Percentiles rank a stretch among this genome's conserved stretches.
Evolutionary conservation across 2,113 vertebrate genomes (phyloP).

Genomic region (Pseudorectes ferrugineus): DNA sequence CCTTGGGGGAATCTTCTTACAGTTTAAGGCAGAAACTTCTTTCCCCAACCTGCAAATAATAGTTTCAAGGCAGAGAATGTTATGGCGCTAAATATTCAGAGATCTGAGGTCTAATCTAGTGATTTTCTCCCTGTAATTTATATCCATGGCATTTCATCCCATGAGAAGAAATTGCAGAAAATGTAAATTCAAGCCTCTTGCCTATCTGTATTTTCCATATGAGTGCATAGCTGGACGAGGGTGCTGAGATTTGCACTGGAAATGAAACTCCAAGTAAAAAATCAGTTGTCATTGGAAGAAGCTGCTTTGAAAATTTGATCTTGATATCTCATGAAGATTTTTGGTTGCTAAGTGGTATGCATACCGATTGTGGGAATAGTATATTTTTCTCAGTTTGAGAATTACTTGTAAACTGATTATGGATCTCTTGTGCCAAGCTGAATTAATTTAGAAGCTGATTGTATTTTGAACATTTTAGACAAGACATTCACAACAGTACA

Average conservation of each 20-base stretch:
- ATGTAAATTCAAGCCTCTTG: neutral
- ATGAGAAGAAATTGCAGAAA: neutral
- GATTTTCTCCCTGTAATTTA: neutral
- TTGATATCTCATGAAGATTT: neutral
- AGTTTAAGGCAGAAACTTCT: neutral
- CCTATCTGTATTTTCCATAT: neutral
- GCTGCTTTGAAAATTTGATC: neutral
- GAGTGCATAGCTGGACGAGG: neutral
- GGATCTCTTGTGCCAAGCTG: neutral
- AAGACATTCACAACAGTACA: neutral
- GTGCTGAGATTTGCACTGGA: neutral
- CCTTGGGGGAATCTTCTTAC: neutral
- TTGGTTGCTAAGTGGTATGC: neutral
- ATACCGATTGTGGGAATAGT: neutral
- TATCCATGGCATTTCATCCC: neutral
- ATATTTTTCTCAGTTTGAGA: neutral
- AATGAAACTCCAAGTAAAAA: neutral
- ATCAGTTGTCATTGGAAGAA: neutral
- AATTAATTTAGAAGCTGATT: neutral
- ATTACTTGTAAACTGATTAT: neutral
- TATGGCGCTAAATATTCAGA: neutral
- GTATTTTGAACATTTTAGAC: neutral
- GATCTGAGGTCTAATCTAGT: neutral
- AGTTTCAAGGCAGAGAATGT: neutral
- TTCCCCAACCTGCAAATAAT: neutral